Base-by-base conservation (phyloP, 2,888 invertebrate species). In the Teleiodes luculella region DNA sequence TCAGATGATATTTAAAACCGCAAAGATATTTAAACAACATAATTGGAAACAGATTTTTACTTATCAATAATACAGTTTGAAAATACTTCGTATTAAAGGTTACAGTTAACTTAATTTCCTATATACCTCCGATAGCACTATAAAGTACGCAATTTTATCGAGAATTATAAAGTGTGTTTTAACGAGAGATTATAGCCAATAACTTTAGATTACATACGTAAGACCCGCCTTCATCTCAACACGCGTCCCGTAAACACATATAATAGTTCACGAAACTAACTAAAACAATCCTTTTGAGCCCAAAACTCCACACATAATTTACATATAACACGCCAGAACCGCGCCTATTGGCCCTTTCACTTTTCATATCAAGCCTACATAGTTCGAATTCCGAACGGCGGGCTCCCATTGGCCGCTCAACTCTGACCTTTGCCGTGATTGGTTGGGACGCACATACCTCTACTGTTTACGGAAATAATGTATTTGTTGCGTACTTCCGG, bases 341-440 rank as follows among this genome's bases (percentile, higher is more conserved):
- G 66, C 56, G 64, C 67, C 78, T 66, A 87, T 88, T 88, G 85
- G 87, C 65, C 72, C 83, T 87, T 86, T 87, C 86, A 79, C 86
- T 87, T 79, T 56, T 85, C 83, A 66, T 66, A 78, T 72, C 66
- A 74, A 82, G 80, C 88, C 85, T 86, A 86, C 87, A 83, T 84
- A 85, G 84, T 86, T 81, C 62, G 78, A 78, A 86, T 86, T 73
- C 82, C 83, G 65, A 64, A 75, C 59, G 59, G 60, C 64, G 70
- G 66, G 62, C 67, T 62, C 63, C 67, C 62, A 83, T 86, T 86
- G 83, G 85, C 63, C 76, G 79, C 72, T 70, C 60, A 70, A 69
- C 68, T 76, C 70, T 85, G 86, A 86, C 86, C 85, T 86, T 86
- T 78, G 70, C 62, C 66, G 68, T 72, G 71, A 86, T 86, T 86